phyloP scores from a whole-genome alignment of 2,888 invertebrate genomes.

The Asteroscopus sphinx region DNA sequence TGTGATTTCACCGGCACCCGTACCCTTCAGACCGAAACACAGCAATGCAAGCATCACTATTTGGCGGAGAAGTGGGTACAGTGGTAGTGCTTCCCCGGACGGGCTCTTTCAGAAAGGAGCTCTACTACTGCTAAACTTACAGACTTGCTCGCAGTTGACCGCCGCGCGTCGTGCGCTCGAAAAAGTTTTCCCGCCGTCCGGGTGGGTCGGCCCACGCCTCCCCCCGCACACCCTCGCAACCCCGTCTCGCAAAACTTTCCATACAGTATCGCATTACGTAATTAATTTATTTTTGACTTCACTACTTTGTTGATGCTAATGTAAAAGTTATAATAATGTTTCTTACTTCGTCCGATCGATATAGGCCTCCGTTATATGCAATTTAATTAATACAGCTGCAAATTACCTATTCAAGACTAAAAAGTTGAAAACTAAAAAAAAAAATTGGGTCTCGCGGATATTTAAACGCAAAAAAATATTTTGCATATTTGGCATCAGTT shows the following conservation, averaged over 20 bases:
- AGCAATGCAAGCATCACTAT: no score
- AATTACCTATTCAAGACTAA: constrained; percentile 6
- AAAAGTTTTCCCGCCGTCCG: constrained; percentile 41
- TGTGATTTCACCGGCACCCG: no score
- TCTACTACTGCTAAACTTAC: no score
- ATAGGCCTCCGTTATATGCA: constrained; percentile 38
- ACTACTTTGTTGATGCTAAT: constrained; percentile 68
- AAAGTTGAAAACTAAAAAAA: background rate
- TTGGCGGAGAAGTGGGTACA: no score
- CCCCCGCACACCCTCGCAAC: constrained; percentile 43
- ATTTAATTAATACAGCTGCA: constrained; percentile 20
- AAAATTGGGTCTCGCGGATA: no score
- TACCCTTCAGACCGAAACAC: no score
- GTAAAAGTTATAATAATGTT: constrained; percentile 67
- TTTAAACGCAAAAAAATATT: no score
- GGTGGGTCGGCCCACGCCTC: constrained; percentile 12
- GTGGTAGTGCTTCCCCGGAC: no score
- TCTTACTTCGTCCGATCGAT: constrained; percentile 45
- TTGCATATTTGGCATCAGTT: no score
- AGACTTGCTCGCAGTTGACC: background rate
- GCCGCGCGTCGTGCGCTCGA: constrained; percentile 2
- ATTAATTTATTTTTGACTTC: constrained; percentile 76
- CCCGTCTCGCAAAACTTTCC: constrained; percentile 72
- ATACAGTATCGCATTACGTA: constrained; percentile 76
- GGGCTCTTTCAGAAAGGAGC: no score